Base-by-base conservation (phyloP, 2,888 invertebrate genomes). In the Amphipoea lucens region DNA sequence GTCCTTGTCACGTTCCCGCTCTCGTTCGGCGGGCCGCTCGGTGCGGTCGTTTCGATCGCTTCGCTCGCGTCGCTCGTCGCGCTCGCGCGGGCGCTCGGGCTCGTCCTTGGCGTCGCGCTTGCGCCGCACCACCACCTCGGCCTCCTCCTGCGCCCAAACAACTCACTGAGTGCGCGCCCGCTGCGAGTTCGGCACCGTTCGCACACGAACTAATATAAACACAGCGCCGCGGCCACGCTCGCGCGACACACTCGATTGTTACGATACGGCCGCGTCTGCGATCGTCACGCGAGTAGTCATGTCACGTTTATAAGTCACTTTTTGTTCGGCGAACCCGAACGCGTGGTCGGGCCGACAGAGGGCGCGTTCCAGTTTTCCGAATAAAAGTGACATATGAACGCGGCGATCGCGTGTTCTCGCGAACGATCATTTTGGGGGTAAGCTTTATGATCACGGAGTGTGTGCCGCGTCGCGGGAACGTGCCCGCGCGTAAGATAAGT, bases 91-190 rank as follows among this genome's bases (percentile, higher is more conserved):
- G 9, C 90, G 84, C 71, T 86, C 91, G 5, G 88, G 79, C 9
- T 92, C 92, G 83, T 94, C 94, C 88, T 94, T 93, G 84, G 89
- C 87, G 90, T 95, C 94, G 72, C 97, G 95, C 96, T 97, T 97
- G 89, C 97, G 94, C 5, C 96, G 94, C 91, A 96, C 95, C 89
- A 97, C 95, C 89, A 97, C 97, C 85, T 98, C 98, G 83, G 98
- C 98, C 93, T 98, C 98, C 93, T 98, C 98, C 97, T 98, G 98
- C 95, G 87, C 88, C 90, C 91, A 91, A 92, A 92, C 89, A n/a
- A n/a, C 4, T 51, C 29, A 36, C 78, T 91, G 79, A 90, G 83
- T 74, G 63, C 17, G 76, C 76, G 73, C 71, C 54, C 60, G 66
- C 67, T 69, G 66, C 69, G 76, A 74, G 29, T 29, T 66, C 82